Evolutionary conservation across 2,797 vertebrate species (phyloP).

Genomic region (Thripadectes ignobilis): DNA sequence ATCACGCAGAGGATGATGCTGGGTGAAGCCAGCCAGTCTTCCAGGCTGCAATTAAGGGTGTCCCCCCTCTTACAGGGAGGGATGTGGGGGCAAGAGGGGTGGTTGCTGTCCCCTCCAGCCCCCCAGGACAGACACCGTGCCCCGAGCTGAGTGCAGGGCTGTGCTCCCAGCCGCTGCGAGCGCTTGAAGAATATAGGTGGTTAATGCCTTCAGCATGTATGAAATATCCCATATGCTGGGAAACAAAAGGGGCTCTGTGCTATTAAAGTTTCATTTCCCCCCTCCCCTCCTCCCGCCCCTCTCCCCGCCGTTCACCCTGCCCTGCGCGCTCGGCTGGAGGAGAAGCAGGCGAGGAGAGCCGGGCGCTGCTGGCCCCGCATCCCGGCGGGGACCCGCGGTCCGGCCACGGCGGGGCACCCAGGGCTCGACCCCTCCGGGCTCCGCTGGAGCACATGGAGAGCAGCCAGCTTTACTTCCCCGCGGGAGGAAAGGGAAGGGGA

Average conservation of each 20-base stretch:
- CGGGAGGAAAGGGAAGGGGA: background rate
- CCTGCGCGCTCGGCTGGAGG: constrained; percentile 67
- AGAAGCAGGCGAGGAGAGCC: background rate
- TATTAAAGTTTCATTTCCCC: constrained; percentile 84
- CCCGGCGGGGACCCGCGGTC: background rate
- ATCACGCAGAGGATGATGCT: background rate
- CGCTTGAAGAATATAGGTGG: constrained; percentile 80
- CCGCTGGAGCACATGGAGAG: background rate
- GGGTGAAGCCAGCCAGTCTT: background rate
- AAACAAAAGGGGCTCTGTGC: constrained; percentile 87
- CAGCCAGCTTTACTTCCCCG: background rate
- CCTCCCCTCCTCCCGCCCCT: constrained; percentile 78
- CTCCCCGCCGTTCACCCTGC: constrained; percentile 72
- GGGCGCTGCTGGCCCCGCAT: background rate
- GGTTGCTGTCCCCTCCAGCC: background rate
- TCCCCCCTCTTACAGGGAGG: fast-evolving
- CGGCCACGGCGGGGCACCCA: fast-evolving
- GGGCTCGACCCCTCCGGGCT: background rate
- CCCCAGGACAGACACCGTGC: background rate
- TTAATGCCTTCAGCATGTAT: constrained; percentile 87
- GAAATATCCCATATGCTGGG: constrained; percentile 86
- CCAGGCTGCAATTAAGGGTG: background rate
- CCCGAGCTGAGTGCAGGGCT: background rate
- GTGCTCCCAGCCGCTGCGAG: constrained; percentile 63
- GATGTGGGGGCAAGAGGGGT: background rate